Conservation (phyloP, 2,113 vertebrate genomes). For the Corythaeola cristata region DNA sequence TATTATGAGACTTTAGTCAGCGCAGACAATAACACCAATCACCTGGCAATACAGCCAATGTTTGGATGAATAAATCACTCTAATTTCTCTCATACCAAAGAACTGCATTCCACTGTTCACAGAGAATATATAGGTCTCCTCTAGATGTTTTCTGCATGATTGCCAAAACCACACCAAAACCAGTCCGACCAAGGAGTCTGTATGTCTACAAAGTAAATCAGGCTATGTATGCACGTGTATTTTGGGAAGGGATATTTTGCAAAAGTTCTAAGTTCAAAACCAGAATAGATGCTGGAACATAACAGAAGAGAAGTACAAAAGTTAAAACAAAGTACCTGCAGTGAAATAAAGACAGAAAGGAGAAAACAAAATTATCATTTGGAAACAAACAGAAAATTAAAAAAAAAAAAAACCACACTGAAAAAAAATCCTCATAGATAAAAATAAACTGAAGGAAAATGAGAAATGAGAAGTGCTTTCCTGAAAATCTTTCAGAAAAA, state of each 20-base stretch:
- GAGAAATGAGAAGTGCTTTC: not conserved
- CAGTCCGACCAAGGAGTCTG: not conserved
- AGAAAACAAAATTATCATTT: not conserved
- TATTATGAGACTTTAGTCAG: not conserved
- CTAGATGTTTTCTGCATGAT: not conserved
- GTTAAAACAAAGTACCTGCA: not conserved
- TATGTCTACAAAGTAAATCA: not conserved
- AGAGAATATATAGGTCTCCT: not conserved
- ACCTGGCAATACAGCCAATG: not conserved
- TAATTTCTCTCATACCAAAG: not conserved
- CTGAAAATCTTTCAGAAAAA: not conserved
- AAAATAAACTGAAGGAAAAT: not conserved
- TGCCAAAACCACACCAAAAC: not conserved
- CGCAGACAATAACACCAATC: not conserved
- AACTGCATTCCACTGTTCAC: not conserved
- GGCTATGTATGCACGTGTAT: fast-evolving
- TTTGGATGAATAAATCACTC: not conserved
- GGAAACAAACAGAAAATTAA: not conserved
- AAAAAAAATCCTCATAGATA: not conserved
- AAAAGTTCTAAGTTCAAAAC: not conserved
- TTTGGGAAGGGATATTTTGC: not conserved
- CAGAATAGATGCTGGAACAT: not conserved
- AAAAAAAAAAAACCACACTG: not conserved
- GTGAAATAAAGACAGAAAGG: not conserved
- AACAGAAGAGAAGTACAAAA: not conserved